phyloP scores from a whole-genome alignment of 2,888 invertebrate genomes.

The Tinea semifulvella region DNA sequence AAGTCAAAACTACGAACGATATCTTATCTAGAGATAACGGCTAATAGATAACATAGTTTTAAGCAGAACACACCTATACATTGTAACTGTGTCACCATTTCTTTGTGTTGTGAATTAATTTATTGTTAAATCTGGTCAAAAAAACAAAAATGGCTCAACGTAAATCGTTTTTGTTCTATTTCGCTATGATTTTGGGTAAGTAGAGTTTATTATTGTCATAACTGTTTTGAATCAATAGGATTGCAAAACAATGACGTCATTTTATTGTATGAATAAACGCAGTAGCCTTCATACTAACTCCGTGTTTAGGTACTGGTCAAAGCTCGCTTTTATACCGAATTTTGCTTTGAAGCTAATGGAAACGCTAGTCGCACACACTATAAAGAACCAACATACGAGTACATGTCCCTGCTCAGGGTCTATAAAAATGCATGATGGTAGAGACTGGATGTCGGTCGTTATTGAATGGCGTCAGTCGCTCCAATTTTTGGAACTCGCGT shows the following conservation, averaged over 20 bases:
- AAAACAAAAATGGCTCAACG: constrained; percentile 44
- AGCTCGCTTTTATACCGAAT: no score
- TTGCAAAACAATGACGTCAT: constrained; percentile 8
- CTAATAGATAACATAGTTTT: constrained; percentile 14
- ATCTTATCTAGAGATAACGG: constrained; percentile 42
- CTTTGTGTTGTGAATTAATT: constrained; percentile 23
- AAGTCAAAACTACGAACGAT: constrained; percentile 22
- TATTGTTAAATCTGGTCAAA: constrained; percentile 21
- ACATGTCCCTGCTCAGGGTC: no score
- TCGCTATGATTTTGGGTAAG: constrained; percentile 62
- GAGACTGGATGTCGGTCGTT: no score
- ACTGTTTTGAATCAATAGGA: neutral
- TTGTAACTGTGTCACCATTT: constrained; percentile 30
- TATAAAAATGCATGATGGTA: no score
- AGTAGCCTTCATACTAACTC: no score
- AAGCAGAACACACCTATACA: constrained; percentile 37
- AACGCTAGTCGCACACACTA: no score
- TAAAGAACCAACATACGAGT: no score
- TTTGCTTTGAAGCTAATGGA: no score
- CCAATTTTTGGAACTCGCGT: no score
- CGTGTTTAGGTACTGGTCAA: no score
- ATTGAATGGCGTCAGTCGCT: no score
- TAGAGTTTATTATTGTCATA: constrained; percentile 17
- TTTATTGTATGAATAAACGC: no score
- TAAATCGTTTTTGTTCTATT: constrained; percentile 52